Evolutionary conservation across 2,113 vertebrate genomes (phyloP).

Genomic region (Euleptes europaea): DNA sequence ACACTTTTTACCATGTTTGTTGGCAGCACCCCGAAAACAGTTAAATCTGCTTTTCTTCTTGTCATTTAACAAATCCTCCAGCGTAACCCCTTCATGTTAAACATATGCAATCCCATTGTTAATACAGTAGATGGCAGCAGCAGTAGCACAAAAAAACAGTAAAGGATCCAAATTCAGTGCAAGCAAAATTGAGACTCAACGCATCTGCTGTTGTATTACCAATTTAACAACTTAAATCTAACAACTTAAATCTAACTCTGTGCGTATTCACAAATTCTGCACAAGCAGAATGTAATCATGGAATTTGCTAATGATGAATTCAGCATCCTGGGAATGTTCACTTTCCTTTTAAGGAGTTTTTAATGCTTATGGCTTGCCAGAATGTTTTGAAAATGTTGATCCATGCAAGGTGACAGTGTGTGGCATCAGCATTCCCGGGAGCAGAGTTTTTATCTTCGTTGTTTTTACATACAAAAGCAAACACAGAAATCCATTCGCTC

Average conservation of each 20-base stretch:
- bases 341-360: neutral
- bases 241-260: neutral
- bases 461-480: neutral
- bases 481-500: neutral
- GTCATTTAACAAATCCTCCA: slow-evolving; percentile 92
- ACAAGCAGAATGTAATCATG: neutral
- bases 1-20: slow-evolving; percentile 93
- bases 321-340: neutral
- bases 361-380: neutral
- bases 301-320: neutral
- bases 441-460: neutral
- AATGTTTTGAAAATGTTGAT: neutral
- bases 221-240: neutral
- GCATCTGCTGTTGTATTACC: neutral
- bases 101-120: slow-evolving; percentile 88
- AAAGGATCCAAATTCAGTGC: slow-evolving; percentile 50
- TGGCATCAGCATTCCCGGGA: neutral
- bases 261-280: neutral
- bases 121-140: slow-evolving; percentile 87
- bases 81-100: slow-evolving; percentile 90
- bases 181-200: slow-evolving; percentile 47
- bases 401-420: neutral
- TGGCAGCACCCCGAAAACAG: slow-evolving; percentile 93
- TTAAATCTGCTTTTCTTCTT: slow-evolving; percentile 98
- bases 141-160: slow-evolving; percentile 71